Conservation (phyloP, 37 sponge, comb jelly and placozoan genomes). For the Aplysina aerophoba region DNA sequence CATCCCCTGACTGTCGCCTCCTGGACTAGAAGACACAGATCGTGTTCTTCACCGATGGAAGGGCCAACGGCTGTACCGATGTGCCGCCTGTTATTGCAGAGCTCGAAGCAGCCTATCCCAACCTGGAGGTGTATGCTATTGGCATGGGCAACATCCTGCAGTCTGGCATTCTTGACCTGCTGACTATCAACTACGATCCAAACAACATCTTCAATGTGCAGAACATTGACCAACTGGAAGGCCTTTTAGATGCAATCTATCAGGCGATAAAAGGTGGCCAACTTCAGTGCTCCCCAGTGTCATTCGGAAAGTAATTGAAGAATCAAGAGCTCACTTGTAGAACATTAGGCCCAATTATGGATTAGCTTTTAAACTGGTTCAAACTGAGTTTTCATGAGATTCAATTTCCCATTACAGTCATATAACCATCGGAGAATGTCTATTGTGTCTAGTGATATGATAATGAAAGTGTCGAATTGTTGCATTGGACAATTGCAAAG, state of each 20-base stretch:
- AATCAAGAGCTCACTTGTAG: too few relatives aligned
- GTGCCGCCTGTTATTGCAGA: not conserved
- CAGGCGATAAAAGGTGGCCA: too few relatives aligned
- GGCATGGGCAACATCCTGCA: slow-evolving; percentile 21
- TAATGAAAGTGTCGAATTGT: too few relatives aligned
- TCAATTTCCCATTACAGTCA: too few relatives aligned
- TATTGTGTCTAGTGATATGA: too few relatives aligned
- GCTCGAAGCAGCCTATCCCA: not conserved
- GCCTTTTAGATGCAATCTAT: not conserved
- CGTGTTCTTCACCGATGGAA: slow-evolving; percentile 34
- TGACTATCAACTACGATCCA: slow-evolving; percentile 1
- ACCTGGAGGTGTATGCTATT: slow-evolving; percentile 24
- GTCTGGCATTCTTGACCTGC: not conserved
- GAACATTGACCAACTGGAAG: slow-evolving; percentile 17
- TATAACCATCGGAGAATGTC: too few relatives aligned
- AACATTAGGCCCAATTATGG: too few relatives aligned
- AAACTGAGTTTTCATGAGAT: too few relatives aligned
- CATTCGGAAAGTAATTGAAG: too few relatives aligned
- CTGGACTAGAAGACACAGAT: not conserved
- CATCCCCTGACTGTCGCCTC: slow-evolving; percentile 19
- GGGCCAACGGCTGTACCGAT: slow-evolving; percentile 8
- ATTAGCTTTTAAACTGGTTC: too few relatives aligned
- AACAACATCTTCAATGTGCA: slow-evolving; percentile 20
- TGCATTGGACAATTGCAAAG: too few relatives aligned
- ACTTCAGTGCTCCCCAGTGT: too few relatives aligned